Evolutionary conservation across 37 sponge, comb jelly and placozoan genomes (phyloP).

Genomic region (Geodia barretti): DNA sequence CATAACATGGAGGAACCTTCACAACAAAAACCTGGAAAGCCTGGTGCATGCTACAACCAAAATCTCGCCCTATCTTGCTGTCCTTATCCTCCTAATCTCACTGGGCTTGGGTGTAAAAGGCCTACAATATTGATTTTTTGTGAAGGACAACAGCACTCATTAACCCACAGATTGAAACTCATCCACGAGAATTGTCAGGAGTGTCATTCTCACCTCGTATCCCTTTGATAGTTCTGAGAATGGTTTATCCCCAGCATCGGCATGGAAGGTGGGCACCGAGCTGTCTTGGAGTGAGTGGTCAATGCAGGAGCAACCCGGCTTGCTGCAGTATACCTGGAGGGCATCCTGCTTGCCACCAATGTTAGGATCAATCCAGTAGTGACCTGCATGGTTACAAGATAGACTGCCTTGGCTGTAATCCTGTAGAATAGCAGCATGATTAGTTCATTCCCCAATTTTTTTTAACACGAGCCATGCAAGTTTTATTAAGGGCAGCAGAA

Average conservation of each 20-base stretch:
- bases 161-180: too few relatives aligned
- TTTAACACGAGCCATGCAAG: too few relatives aligned
- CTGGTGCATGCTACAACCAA: too few relatives aligned
- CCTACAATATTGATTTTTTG: too few relatives aligned
- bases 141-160: too few relatives aligned
- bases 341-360: conserved; percentile 67
- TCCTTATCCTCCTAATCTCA: too few relatives aligned
- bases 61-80: not conserved
- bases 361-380: conserved; percentile 87
- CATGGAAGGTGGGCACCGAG: not conserved
- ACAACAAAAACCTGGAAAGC: not conserved
- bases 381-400: conserved; percentile 23
- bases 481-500: not conserved
- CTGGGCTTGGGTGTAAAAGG: too few relatives aligned
- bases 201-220: not conserved
- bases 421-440: too few relatives aligned
- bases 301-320: conserved; percentile 71
- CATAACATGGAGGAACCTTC: too few relatives aligned
- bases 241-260: not conserved
- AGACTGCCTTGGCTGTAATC: too few relatives aligned
- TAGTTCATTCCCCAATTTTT: too few relatives aligned
- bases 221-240: conserved; percentile 17
- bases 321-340: conserved; percentile 61
- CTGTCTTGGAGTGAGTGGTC: conserved; percentile 31
- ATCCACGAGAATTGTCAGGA: too few relatives aligned